A percentile compares a stretch with the other conserved stretches of the same genome.
Conservation (phyloP, 2,797 vertebrate species). For the Periophthalmus magnuspinnatus region DNA sequence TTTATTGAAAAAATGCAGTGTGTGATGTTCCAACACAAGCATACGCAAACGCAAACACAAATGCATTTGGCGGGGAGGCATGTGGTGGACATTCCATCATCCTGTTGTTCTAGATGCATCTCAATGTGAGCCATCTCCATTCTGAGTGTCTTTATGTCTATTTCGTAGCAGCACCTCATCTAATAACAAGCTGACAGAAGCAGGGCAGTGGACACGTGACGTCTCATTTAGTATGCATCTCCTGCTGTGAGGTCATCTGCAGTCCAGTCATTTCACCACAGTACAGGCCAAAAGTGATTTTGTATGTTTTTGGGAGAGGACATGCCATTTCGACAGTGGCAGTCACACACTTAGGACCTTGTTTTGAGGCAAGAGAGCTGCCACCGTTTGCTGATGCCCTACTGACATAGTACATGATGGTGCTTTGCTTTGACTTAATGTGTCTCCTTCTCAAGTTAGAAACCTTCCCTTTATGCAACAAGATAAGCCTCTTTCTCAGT, state of each 20-base stretch:
- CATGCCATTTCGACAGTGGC: too few relatives aligned
- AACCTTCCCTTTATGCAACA: background rate
- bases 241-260: slow-evolving; percentile 20
- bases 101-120: slow-evolving; percentile 56
- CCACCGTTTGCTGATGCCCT: too few relatives aligned
- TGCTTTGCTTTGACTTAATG: background rate
- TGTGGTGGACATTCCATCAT: slow-evolving; percentile 45
- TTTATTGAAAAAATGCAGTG: background rate
- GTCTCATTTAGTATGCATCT: slow-evolving; percentile 21
- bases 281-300: background rate
- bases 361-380: too few relatives aligned
- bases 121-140: slow-evolving; percentile 48
- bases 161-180: slow-evolving; percentile 30
- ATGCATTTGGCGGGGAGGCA: slow-evolving; percentile 29
- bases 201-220: slow-evolving; percentile 14
- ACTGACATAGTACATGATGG: background rate
- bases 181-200: slow-evolving; percentile 39
- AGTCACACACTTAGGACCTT: too few relatives aligned
- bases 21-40: background rate
- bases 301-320: too few relatives aligned
- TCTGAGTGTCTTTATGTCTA: slow-evolving; percentile 37
- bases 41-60: background rate
- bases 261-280: background rate
- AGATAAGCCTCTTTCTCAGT: background rate
- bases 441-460: background rate